Conservation (phyloP, 2,797 vertebrate species). For the Propithecus perrieri region DNA sequence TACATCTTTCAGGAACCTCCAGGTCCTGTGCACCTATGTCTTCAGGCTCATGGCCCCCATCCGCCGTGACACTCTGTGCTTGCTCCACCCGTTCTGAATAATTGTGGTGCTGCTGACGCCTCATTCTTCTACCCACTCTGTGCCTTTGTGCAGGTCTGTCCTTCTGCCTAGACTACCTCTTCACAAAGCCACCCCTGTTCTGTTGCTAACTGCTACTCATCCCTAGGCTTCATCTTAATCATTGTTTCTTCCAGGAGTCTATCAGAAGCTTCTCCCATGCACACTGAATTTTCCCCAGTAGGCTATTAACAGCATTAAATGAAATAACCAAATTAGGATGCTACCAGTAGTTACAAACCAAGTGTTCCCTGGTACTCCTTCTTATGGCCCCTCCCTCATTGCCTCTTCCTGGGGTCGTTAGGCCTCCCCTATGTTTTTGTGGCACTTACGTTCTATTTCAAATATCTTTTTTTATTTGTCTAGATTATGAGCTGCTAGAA, state of each 20-base stretch:
- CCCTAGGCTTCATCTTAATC: not conserved
- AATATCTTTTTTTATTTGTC: not conserved
- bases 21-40: not conserved
- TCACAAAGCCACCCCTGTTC: not conserved
- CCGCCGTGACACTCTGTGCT: too few relatives aligned
- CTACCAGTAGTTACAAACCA: not conserved
- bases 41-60: not conserved
- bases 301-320: not conserved
- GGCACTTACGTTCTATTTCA: not conserved
- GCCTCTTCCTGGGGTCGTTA: not conserved
- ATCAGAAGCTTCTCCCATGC: not conserved
- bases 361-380: not conserved
- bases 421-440: not conserved
- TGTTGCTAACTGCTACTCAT: not conserved
- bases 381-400: not conserved
- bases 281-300: not conserved
- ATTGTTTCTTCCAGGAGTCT: not conserved
- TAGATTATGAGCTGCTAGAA: not conserved
- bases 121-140: not conserved
- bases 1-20: not conserved
- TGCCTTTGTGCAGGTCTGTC: not conserved
- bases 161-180: not conserved
- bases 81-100: not conserved
- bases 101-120: not conserved
- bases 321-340: not conserved